phyloP scores from a whole-genome alignment of 2,797 vertebrate species.

The Anguilla marmorata region DNA sequence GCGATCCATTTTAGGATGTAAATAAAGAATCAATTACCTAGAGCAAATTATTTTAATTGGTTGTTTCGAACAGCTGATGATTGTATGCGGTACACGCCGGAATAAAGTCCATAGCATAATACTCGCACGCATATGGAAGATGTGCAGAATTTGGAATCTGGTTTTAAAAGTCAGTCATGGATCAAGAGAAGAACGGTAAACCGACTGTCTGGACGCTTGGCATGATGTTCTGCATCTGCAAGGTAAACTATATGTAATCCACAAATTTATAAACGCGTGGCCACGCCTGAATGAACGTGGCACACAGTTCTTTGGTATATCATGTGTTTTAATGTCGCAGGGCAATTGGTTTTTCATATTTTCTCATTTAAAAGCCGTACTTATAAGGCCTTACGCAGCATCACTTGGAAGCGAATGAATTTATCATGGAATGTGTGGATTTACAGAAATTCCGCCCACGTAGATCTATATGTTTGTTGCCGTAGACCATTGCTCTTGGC shows the following conservation, averaged over 20 bases:
- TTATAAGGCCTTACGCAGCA: neutral
- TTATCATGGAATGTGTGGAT: neutral
- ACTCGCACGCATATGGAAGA: neutral
- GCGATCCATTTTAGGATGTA: slow-evolving; percentile 75
- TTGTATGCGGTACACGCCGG: neutral
- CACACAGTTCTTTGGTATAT: neutral
- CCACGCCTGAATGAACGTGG: neutral
- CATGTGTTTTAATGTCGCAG: neutral
- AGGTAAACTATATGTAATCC: neutral
- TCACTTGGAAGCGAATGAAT: neutral
- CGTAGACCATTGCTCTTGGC: neutral
- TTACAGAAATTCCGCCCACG: neutral
- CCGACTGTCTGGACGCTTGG: neutral
- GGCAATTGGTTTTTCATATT: neutral
- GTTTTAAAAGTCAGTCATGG: neutral
- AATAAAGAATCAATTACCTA: slow-evolving; percentile 77
- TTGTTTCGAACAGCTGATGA: neutral
- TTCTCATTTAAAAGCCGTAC: neutral
- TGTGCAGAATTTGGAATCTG: neutral
- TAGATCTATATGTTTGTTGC: neutral
- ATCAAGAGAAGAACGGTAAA: neutral
- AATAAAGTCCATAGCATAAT: neutral
- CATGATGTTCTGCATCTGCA: neutral
- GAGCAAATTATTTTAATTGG: slow-evolving; percentile 47
- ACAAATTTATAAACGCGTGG: neutral